Evolutionary conservation across 2,888 invertebrate genomes (phyloP).

Genomic region (Synergus itoensis): DNA sequence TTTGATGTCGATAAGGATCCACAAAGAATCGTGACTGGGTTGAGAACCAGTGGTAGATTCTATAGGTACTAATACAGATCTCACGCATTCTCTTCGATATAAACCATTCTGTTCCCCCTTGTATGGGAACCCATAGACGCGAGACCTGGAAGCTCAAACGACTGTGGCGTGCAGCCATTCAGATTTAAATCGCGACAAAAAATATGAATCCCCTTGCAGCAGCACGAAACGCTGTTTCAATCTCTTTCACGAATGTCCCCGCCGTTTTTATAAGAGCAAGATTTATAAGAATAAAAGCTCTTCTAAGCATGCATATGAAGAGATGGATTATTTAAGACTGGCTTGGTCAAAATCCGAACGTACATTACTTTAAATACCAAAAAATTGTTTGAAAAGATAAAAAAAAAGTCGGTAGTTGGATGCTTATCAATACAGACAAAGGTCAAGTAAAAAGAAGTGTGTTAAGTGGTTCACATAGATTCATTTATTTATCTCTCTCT

Average conservation of each 20-base stretch:
- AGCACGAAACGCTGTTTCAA: slow-evolving; percentile 71
- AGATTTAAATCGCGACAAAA: slow-evolving; percentile 75
- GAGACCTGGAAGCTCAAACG: slow-evolving; percentile 58
- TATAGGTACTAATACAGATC: slow-evolving; percentile 76
- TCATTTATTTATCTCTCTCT: slow-evolving; percentile 55
- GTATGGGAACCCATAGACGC: slow-evolving; percentile 67
- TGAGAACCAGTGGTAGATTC: slow-evolving; percentile 65
- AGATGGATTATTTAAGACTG: background rate
- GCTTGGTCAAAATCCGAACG: background rate
- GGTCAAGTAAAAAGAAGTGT: slow-evolving; percentile 26
- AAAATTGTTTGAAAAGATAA: background rate
- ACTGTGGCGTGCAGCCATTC: slow-evolving; percentile 73
- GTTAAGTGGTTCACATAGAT: slow-evolving; percentile 60
- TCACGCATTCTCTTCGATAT: slow-evolving; percentile 76
- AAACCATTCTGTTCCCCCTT: slow-evolving; percentile 71
- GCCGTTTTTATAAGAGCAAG: slow-evolving; percentile 46
- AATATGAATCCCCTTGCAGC: slow-evolving; percentile 68
- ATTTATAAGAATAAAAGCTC: slow-evolving; percentile 13
- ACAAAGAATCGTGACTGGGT: slow-evolving; percentile 48
- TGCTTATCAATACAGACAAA: background rate
- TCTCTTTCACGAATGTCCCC: slow-evolving; percentile 66
- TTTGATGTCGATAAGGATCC: slow-evolving; percentile 21
- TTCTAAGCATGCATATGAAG: background rate
- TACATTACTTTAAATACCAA: background rate
- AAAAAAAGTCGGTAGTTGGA: background rate